Base-by-base conservation (phyloP, 2,113 vertebrate species). In the Girardinichthys multiradiatus region DNA sequence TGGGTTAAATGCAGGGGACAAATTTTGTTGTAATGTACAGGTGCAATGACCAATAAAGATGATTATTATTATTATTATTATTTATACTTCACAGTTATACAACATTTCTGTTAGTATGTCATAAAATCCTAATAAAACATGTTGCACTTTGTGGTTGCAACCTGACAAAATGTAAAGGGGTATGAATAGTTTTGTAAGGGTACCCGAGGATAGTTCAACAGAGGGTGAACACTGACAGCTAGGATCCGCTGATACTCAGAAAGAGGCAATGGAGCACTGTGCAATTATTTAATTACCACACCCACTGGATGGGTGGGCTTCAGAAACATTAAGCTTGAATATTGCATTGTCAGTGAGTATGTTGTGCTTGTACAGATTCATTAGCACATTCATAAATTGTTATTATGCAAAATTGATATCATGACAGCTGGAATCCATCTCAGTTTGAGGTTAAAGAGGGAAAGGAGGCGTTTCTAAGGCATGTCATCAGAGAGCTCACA, bases 121-220 rank as follows among this genome's bases (percentile, higher is more conserved):
- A 51, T 19, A 51, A 7, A 24, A 51, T 51, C 48, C 21, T 0
- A 51, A 9, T 51, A 24, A 24, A 51, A 51, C 9, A 24, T 51
- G 19, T 19, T 51, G 15, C 21, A 24, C 19, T 9, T 21, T 24
- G 17, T 51, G 4, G 15, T 51, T 48, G 45, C 13, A 48, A 15
- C 45, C 19, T 51, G 19, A 9, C 6, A 24, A 51, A 24, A 51
- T 10, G 48, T 51, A 0, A 51, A 24, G 21, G 8, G 48, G 19
- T 51, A 2, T 9, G 6, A 24, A 51, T 51, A 51, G 1, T 51
- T 51, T 33, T 11, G 35, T 35, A 74, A 45, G 24, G 48, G 31
- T 68, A 77, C 68, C 75, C 66, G 78, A 84, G 72, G 72, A 71
- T 35, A 74, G 72, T 73, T 26, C 24, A 21, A n/a, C 7, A 10